These are phyloP conservation scores for Lamellibrachia luymesi DNA, from an alignment of 1,140 invertebrate species.

Conservation along the genomic window DNA sequence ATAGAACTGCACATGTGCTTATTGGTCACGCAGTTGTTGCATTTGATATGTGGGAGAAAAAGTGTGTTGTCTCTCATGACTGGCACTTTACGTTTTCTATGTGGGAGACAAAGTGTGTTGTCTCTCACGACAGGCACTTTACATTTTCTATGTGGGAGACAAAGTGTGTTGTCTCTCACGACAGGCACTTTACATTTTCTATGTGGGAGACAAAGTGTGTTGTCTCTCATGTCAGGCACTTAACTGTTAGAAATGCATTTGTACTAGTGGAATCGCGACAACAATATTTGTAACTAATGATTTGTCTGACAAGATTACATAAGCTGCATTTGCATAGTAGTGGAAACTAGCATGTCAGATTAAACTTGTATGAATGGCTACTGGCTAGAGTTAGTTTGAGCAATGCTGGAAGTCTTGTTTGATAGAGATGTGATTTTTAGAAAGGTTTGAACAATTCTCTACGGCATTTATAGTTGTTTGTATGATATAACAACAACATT, in stretches of 20 bases:
- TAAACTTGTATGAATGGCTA: neutral
- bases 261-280: neutral
- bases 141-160: neutral
- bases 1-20: too few species aligned
- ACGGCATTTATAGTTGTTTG: conserved; percentile 1
- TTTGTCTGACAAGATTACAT: neutral
- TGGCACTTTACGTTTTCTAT: neutral
- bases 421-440: neutral
- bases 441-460: neutral
- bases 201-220: neutral
- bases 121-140: neutral
- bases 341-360: neutral
- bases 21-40: neutral
- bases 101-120: neutral
- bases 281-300: neutral
- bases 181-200: neutral
- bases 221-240: neutral
- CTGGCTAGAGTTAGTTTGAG: neutral
- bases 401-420: neutral
- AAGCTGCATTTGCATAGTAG: neutral
- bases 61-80: neutral
- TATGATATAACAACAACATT: neutral
- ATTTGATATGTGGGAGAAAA: neutral
- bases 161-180: neutral
- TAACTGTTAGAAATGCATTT: neutral